Evolutionary conservation across 2,888 invertebrate genomes (phyloP).

Genomic region (Agapostemon virescens): DNA sequence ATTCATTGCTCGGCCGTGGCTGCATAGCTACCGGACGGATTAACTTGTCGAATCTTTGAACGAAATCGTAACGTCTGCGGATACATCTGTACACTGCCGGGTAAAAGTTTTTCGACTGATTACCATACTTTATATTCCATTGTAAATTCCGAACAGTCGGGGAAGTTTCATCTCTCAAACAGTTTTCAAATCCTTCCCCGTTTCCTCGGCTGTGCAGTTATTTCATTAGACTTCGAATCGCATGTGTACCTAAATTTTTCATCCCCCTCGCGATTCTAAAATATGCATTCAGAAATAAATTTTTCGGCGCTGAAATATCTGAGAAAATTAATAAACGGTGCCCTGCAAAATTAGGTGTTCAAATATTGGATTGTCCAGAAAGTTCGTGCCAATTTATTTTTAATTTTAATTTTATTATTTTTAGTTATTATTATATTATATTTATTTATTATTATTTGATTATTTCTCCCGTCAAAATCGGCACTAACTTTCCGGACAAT

Average conservation of each 20-base stretch:
- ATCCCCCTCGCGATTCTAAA: background rate
- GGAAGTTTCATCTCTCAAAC: background rate
- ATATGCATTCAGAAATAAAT: no score
- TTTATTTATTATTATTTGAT: no score
- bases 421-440: no score
- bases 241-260: background rate
- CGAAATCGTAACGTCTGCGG: background rate
- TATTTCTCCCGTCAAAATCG: no score
- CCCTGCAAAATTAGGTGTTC: no score
- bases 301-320: no score
- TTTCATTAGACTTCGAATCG: background rate
- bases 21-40: background rate
- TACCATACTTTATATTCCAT: background rate
- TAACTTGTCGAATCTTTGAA: background rate
- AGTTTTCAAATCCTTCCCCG: background rate
- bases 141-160: background rate
- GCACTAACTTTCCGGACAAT: no score
- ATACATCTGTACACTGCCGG: background rate
- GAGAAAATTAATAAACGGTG: no score
- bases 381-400: no score
- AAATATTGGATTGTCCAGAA: no score
- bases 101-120: background rate
- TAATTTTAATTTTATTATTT: no score
- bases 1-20: background rate
- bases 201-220: background rate